Base-by-base conservation (phyloP, 2,888 invertebrate genomes). In the Eupithecia dodoneata region DNA sequence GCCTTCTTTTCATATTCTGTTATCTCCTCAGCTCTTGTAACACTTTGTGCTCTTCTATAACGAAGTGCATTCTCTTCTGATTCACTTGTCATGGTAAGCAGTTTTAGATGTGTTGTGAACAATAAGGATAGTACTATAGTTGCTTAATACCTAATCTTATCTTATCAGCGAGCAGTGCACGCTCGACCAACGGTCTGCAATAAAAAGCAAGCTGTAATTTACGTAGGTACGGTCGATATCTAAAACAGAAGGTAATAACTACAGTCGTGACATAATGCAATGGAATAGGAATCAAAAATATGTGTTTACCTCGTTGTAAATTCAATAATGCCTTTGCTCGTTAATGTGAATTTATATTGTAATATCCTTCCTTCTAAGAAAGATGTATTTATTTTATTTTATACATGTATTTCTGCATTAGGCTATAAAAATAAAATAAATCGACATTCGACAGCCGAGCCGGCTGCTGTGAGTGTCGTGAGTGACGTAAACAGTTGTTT, bases 11-110 rank as follows among this genome's bases (percentile, higher is more conserved):
- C 98, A 83, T 97, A 97, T 85, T 97, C 97, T 81, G 97, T 96
- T 80, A 98, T 98, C 93, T 98, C 98, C 91, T 98, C 98, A 47
- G 98, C 98, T 80, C 97, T 96, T 7, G 98, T 98, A 55, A 98
- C 98, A 94, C 98, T 98, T 89, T 97, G 98, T 5, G 98, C 97
- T 86, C 98, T 96, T 86, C 98, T 95, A 83, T 96, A 96, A 55
- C 97, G 96, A 74, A 97, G 90, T 72, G 94, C 84, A 77, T 95
- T 96, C 80, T 95, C 96, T 79, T 96, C 95, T 47, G 87, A 77
- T 81, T 93, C 94, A 44, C 88, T 83, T 79, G 89, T 86, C 94
- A 94, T 94, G 84, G 81, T 87, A 10, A 49, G 7, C 6, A 70
- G 47, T 5, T 42, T 47, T 45, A 66, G 30, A 63, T 15, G 30